These are phyloP conservation scores for Vannuccia rotundouncinata DNA, from an alignment of 2,888 invertebrate genomes.

Conservation along the genomic window DNA sequence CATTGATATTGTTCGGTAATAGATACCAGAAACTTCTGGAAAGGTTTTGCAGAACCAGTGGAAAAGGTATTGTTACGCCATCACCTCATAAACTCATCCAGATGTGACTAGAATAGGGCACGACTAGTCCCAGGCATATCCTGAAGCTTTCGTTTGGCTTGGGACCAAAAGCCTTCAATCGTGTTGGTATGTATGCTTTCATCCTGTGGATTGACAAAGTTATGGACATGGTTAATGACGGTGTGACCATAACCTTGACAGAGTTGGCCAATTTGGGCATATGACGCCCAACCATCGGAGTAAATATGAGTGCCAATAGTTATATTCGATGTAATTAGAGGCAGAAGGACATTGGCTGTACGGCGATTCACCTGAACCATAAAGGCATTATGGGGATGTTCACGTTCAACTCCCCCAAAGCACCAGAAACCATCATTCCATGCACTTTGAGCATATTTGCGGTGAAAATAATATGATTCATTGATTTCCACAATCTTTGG, in stretches of 20 bases:
- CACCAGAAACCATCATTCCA: neutral
- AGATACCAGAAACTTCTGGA: too few species aligned
- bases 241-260: neutral
- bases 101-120: too few species aligned
- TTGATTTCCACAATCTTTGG: slow-evolving; percentile 9
- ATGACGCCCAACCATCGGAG: slow-evolving; percentile 3
- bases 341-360: neutral
- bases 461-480: neutral
- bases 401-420: neutral
- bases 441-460: neutral
- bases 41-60: too few species aligned
- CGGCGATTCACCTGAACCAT: neutral
- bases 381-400: neutral
- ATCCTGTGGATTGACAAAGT: slow-evolving; percentile 29
- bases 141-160: too few species aligned
- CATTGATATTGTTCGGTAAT: too few species aligned
- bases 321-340: neutral
- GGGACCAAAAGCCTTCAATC: too few species aligned
- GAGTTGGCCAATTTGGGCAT: neutral
- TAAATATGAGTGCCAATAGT: neutral
- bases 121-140: too few species aligned
- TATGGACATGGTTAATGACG: slow-evolving; percentile 17
- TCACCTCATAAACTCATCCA: too few species aligned
- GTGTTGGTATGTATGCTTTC: too few species aligned
- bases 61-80: too few species aligned